phyloP scores from a whole-genome alignment of 2,888 invertebrate species.

The Cotesia congregata region DNA sequence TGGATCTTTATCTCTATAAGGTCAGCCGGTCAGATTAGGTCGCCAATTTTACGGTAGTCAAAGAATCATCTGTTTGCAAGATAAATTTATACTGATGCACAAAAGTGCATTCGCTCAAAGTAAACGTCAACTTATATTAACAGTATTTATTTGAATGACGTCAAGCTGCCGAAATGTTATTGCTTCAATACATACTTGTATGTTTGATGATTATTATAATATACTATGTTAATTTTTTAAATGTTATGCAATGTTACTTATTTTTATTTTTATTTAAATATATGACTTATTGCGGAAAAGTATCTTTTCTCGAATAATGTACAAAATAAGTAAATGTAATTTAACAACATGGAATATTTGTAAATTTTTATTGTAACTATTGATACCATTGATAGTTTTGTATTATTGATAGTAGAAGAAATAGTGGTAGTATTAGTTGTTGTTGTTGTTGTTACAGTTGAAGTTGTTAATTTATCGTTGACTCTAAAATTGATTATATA shows the following conservation, averaged over 20 bases:
- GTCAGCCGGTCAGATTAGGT: constrained; percentile 50
- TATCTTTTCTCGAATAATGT: neutral
- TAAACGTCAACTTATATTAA: neutral
- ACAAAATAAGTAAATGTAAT: neutral
- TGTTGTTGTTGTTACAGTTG: neutral
- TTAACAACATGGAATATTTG: neutral
- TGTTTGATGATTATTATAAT: too few relatives aligned
- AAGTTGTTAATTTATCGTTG: neutral
- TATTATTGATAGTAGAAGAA: too few relatives aligned
- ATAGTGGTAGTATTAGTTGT: too few relatives aligned
- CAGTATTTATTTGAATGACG: constrained; percentile 22
- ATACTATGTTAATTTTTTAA: too few relatives aligned
- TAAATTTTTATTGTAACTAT: neutral
- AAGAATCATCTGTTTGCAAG: constrained; percentile 51
- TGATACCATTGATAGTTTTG: neutral
- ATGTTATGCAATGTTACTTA: too few relatives aligned
- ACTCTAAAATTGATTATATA: neutral
- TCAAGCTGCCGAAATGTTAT: constrained; percentile 16
- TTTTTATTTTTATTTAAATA: neutral
- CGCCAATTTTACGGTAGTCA: constrained; percentile 50
- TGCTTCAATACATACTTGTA: neutral
- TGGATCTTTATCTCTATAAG: constrained; percentile 58
- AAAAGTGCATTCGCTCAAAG: neutral
- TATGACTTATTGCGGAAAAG: neutral
- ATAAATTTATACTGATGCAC: neutral